Percentiles rank a stretch among this genome's conserved stretches.
phyloP scores from a whole-genome alignment of 2,888 invertebrate species.

The Platycnemis pennipes region DNA sequence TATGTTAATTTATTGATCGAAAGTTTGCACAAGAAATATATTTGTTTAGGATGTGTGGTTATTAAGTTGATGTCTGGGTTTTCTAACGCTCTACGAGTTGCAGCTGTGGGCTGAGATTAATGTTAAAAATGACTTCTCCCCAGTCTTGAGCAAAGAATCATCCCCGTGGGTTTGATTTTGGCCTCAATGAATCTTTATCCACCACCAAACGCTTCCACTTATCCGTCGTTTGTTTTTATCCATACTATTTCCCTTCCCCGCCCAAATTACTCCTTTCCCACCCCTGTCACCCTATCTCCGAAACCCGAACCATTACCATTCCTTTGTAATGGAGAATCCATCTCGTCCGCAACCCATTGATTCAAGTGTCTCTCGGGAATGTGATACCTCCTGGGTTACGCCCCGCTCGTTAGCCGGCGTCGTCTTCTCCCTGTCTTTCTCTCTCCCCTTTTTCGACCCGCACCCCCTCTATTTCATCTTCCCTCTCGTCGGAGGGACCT shows the following conservation, averaged over 20 bases:
- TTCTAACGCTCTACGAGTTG: no score
- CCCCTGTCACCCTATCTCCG: not conserved
- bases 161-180: not conserved
- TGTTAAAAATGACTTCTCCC: no score
- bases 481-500: slow-evolving; percentile 23
- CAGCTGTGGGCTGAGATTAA: no score
- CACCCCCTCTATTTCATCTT: slow-evolving; percentile 51
- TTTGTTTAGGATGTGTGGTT: no score
- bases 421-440: not conserved
- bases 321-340: slow-evolving; percentile 51
- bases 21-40: no score
- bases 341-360: slow-evolving; percentile 49
- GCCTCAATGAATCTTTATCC: not conserved
- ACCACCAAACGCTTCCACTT: not conserved
- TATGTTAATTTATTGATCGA: no score
- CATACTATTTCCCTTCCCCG: not conserved
- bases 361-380: slow-evolving; percentile 58
- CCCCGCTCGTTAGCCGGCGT: slow-evolving; percentile 62
- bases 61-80: no score
- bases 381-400: slow-evolving; percentile 55
- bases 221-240: not conserved
- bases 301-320: slow-evolving; percentile 36
- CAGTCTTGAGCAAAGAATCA: no score
- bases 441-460: not conserved
- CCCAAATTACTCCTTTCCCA: not conserved